A percentile compares a stretch with the other conserved stretches of the same genome.
Evolutionary conservation across 2,888 invertebrate genomes (phyloP).

Genomic region (Scrobipalpa atriplicella): DNA sequence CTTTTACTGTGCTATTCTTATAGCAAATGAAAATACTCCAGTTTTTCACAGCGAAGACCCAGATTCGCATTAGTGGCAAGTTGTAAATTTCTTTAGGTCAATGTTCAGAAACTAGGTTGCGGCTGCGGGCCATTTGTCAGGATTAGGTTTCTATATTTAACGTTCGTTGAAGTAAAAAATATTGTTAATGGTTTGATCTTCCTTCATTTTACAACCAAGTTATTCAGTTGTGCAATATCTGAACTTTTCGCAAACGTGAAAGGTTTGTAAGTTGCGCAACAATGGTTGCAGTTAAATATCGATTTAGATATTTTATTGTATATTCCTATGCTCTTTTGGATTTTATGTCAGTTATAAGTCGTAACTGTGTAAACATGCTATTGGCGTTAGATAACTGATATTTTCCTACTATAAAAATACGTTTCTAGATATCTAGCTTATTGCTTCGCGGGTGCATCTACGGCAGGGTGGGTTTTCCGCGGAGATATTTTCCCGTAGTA

Average conservation of each 20-base stretch:
- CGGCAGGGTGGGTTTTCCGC: too few relatives aligned
- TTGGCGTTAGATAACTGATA: too few relatives aligned
- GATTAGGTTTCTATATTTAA: constrained; percentile 25
- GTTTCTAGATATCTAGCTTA: too few relatives aligned
- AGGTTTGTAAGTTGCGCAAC: constrained; percentile 11
- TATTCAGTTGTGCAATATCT: neutral
- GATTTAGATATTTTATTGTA: neutral
- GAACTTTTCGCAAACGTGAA: constrained; percentile 7
- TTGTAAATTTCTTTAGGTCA: constrained; percentile 54
- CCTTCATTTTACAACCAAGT: constrained; percentile 12
- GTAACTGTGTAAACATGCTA: too few relatives aligned
- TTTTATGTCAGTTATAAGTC: neutral
- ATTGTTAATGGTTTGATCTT: neutral
- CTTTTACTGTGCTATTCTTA: constrained; percentile 9
- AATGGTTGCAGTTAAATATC: neutral
- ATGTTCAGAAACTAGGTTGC: constrained; percentile 54
- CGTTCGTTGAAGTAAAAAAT: constrained; percentile 8
- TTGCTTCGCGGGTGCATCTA: too few relatives aligned
- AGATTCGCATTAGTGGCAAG: constrained; percentile 47
- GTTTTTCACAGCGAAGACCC: constrained; percentile 37
- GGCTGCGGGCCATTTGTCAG: constrained; percentile 40
- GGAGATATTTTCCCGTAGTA: too few relatives aligned
- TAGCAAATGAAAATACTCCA: constrained; percentile 10
- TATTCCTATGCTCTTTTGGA: neutral
- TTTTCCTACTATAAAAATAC: too few relatives aligned